A percentile compares a stretch with the other conserved stretches of the same genome.
phyloP scores from a whole-genome alignment of 2,797 vertebrate species.

The Epinephelus awoara region DNA sequence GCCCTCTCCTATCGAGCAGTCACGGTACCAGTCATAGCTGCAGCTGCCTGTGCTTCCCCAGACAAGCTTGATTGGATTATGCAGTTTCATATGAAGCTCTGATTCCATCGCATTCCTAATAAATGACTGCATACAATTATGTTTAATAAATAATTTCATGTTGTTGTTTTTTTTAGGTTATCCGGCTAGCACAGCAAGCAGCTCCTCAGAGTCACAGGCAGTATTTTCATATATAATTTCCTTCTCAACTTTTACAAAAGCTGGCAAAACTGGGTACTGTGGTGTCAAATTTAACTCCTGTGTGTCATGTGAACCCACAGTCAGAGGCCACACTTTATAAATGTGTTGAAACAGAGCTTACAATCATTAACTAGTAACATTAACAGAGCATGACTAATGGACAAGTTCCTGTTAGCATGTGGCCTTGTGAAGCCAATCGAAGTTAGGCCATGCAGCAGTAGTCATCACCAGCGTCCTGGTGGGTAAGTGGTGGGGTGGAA shows the following conservation, averaged over 20 bases:
- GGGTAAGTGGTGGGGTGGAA: slow-evolving; percentile 25
- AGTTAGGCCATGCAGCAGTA: slow-evolving; percentile 3
- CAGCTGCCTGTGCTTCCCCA: background rate
- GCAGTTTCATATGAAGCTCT: slow-evolving; percentile 7
- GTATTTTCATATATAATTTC: background rate
- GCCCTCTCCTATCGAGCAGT: background rate
- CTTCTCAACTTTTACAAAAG: background rate
- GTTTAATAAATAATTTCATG: background rate
- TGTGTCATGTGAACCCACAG: slow-evolving; percentile 15
- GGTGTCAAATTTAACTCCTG: slow-evolving; percentile 11
- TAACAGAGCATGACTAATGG: slow-evolving; percentile 59
- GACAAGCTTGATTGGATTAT: slow-evolving; percentile 17
- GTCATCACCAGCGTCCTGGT: background rate
- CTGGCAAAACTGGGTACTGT: slow-evolving; percentile 11
- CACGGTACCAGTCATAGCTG: slow-evolving; percentile 12
- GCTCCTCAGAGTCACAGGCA: background rate
- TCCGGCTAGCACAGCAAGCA: background rate
- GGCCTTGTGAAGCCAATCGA: slow-evolving; percentile 23
- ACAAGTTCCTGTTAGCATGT: slow-evolving; percentile 29
- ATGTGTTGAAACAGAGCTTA: slow-evolving; percentile 33
- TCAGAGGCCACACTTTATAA: slow-evolving; percentile 7
- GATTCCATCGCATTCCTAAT: background rate
- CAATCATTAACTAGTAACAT: slow-evolving; percentile 57
- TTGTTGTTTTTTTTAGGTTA: background rate
- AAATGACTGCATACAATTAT: background rate